A percentile compares a stretch with the other conserved stretches of the same genome.
Evolutionary conservation across 2,888 invertebrate species (phyloP).

Genomic region (Palloptera scutellata): DNA sequence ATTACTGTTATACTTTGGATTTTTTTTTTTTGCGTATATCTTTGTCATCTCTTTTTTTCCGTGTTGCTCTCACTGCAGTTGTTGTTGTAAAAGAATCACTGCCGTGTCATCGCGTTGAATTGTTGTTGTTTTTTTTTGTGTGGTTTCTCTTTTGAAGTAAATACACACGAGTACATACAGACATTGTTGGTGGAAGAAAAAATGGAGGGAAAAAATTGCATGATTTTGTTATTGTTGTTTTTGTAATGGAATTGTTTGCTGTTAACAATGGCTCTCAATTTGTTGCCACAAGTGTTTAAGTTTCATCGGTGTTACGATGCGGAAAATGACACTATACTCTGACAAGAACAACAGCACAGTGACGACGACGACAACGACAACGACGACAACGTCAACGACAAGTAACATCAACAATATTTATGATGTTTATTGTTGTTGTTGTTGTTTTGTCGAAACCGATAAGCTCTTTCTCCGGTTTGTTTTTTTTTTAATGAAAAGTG

Average conservation of each 20-base stretch:
- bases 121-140: slow-evolving; percentile 16
- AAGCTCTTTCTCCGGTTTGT: no score
- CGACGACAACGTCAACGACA: no score
- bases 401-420: no score
- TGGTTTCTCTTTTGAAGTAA: slow-evolving; percentile 1
- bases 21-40: not conserved
- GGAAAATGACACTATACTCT: slow-evolving; percentile 44
- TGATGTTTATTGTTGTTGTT: no score
- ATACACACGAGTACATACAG: no score
- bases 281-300: slow-evolving; percentile 47
- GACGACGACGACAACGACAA: no score
- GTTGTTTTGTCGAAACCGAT: no score
- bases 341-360: no score
- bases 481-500: no score
- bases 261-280: slow-evolving; percentile 51
- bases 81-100: not conserved
- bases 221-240: not conserved
- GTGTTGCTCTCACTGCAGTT: not conserved
- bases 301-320: slow-evolving; percentile 46
- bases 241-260: slow-evolving; percentile 32
- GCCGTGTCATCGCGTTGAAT: slow-evolving; percentile 14
- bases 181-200: no score
- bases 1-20: not conserved
- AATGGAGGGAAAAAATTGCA: slow-evolving; percentile 28
- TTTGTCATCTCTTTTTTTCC: not conserved